Conservation (phyloP, 2,113 vertebrate species). For the Willisornis vidua region DNA sequence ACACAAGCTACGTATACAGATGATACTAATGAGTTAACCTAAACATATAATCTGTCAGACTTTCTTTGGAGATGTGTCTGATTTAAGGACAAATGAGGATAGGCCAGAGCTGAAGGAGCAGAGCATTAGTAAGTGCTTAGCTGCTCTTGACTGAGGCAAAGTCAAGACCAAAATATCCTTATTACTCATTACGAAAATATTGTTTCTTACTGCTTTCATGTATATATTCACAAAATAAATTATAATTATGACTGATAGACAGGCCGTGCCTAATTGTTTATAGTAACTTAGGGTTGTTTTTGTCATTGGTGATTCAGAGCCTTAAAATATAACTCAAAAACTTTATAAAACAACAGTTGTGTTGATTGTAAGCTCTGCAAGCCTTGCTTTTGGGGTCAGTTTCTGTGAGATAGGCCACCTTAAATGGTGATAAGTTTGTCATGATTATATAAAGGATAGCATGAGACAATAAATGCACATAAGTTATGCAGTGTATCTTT, state of each 20-base stretch:
- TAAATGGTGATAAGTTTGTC: background rate
- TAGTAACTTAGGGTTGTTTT: background rate
- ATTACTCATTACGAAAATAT: background rate
- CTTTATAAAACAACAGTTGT: background rate
- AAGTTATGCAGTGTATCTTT: background rate
- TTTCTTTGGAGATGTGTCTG: background rate
- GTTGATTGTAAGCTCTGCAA: background rate
- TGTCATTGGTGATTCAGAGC: background rate
- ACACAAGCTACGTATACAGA: slow-evolving; percentile 10
- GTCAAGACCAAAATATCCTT: background rate
- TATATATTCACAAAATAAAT: background rate
- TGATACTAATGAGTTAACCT: slow-evolving; percentile 31
- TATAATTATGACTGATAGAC: background rate
- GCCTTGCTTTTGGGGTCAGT: background rate
- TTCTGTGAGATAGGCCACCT: background rate
- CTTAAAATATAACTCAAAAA: background rate
- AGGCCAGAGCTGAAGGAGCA: background rate
- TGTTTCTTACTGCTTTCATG: background rate
- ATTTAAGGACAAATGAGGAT: background rate
- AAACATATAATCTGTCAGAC: background rate
- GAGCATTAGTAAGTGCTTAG: background rate
- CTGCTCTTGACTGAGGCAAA: background rate
- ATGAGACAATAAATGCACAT: background rate
- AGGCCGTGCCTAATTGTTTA: background rate
- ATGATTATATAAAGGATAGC: background rate